These are phyloP conservation scores for Exephanes ischioxanthus DNA, from an alignment of 2,888 invertebrate genomes.

Conservation along the genomic window DNA sequence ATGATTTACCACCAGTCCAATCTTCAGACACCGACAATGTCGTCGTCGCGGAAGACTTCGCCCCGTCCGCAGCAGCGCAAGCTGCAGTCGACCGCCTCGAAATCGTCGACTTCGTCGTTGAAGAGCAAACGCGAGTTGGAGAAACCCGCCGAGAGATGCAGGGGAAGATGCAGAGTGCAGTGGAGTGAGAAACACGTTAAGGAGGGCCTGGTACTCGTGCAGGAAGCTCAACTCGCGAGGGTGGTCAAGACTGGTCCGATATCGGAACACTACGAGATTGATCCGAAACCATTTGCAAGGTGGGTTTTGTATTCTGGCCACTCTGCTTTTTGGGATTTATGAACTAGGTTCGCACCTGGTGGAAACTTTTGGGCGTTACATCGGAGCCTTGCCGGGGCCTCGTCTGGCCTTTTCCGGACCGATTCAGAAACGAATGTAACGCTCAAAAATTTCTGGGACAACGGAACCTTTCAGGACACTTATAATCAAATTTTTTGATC, in stretches of 20 bases:
- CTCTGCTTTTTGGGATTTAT: neutral
- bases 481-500: too few relatives aligned
- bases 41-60: slow-evolving; percentile 81
- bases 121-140: slow-evolving; percentile 70
- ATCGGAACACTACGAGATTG: slow-evolving; percentile 85
- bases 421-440: too few relatives aligned
- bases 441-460: too few relatives aligned
- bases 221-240: slow-evolving; percentile 84
- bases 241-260: slow-evolving; percentile 86
- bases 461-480: too few relatives aligned
- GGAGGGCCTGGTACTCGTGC: slow-evolving; percentile 85
- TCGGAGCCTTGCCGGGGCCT: too few relatives aligned
- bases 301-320: slow-evolving; percentile 72
- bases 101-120: slow-evolving; percentile 72
- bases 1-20: slow-evolving; percentile 81
- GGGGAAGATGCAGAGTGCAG: slow-evolving; percentile 84
- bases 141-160: slow-evolving; percentile 75
- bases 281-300: slow-evolving; percentile 86
- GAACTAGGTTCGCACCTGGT: neutral
- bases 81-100: slow-evolving; percentile 73
- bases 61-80: slow-evolving; percentile 80
- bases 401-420: too few relatives aligned
- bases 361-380: too few relatives aligned
- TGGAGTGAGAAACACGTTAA: slow-evolving; percentile 86
- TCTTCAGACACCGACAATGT: slow-evolving; percentile 82